These are phyloP conservation scores for Ginglymostoma cirratum DNA, from an alignment of 2,113 vertebrate genomes.

Conservation along the genomic window DNA sequence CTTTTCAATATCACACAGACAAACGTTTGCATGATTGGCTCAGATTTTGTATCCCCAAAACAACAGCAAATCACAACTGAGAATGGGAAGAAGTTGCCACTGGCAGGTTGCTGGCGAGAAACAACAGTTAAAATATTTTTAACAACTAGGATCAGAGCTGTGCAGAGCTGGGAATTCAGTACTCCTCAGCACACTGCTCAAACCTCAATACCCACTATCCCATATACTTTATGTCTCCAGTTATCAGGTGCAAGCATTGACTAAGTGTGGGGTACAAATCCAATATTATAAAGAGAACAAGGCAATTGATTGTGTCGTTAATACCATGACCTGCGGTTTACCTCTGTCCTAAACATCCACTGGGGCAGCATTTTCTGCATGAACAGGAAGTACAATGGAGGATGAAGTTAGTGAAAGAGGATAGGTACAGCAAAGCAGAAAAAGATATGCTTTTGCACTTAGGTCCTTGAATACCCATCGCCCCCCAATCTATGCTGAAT, in stretches of 20 bases:
- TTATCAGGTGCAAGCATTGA: background rate
- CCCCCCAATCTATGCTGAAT: background rate
- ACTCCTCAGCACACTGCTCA: background rate
- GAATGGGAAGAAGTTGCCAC: background rate
- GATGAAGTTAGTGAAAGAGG: no score
- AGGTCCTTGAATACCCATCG: background rate
- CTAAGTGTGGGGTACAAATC: background rate
- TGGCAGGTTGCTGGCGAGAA: background rate
- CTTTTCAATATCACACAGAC: background rate
- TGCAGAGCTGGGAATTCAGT: background rate
- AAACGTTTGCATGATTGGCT: background rate
- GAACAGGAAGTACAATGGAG: background rate
- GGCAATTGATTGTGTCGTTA: background rate
- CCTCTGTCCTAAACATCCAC: background rate
- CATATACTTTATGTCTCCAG: no score
- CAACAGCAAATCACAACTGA: background rate
- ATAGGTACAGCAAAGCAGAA: background rate
- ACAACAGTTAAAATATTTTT: background rate
- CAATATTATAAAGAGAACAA: background rate
- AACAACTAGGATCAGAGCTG: background rate
- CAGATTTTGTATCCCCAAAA: background rate
- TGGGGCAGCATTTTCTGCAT: background rate
- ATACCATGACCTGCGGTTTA: background rate
- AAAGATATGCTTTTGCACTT: background rate
- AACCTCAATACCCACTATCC: background rate